These are phyloP conservation scores for Suillia variegata DNA, from an alignment of 2,888 invertebrate genomes.

Conservation along the genomic window DNA sequence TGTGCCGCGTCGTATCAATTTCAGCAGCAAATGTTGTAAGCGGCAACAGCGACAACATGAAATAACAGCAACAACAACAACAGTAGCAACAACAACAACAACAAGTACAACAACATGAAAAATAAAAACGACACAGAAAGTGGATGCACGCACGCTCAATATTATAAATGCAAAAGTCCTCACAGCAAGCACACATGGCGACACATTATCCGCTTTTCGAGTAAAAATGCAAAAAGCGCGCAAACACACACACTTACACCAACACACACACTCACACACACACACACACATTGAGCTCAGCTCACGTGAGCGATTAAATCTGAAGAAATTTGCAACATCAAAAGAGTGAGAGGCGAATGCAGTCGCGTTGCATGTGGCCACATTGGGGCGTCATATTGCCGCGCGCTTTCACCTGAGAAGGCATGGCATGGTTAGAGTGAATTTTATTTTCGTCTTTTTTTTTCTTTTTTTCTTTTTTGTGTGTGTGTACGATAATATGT, in stretches of 20 bases:
- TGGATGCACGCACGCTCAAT: constrained; percentile 25
- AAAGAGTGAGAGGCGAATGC: not conserved
- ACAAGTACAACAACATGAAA: constrained; percentile 5
- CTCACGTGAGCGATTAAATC: constrained; percentile 54
- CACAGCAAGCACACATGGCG: constrained; percentile 32
- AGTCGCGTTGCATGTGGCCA: constrained; percentile 10
- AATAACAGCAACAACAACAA: constrained; percentile 6
- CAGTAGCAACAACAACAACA: constrained; percentile 12
- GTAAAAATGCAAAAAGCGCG: constrained; percentile 36
- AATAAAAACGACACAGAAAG: too few species aligned
- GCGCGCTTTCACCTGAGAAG: too few species aligned
- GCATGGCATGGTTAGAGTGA: too few species aligned
- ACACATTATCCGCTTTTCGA: constrained; percentile 42
- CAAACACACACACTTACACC: constrained; percentile 24
- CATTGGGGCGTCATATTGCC: constrained; percentile 12
- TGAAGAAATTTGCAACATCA: constrained; percentile 36
- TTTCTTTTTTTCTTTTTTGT: too few species aligned
- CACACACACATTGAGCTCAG: constrained; percentile 12
- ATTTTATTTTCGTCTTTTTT: too few species aligned
- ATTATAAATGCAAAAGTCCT: constrained; percentile 40
- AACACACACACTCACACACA: constrained; percentile 11
- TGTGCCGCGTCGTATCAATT: constrained; percentile 28
- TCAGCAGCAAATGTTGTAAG: constrained; percentile 27
- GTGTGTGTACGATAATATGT: too few species aligned
- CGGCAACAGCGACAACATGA: constrained; percentile 17